Percentiles rank a stretch among this genome's conserved stretches.
These are phyloP conservation scores for Agriotes lineatus DNA, from an alignment of 2,888 invertebrate species.

Conservation along the genomic window DNA sequence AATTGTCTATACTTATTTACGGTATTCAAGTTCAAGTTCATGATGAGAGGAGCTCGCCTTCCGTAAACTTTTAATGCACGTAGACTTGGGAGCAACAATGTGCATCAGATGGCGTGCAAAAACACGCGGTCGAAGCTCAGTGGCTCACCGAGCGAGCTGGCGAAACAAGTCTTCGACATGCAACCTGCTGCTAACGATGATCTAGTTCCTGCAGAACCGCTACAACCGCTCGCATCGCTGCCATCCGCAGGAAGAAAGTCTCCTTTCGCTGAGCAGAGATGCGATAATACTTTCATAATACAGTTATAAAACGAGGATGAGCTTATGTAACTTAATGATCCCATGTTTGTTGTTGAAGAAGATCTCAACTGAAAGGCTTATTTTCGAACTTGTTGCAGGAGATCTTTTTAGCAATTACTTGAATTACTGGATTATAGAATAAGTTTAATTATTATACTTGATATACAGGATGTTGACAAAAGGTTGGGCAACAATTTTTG, in stretches of 20 bases:
- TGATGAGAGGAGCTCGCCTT: neutral
- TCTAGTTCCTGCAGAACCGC: constrained; percentile 41
- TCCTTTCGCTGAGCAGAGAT: constrained; percentile 37
- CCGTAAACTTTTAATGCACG: constrained; percentile 7
- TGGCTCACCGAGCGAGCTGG: constrained; percentile 14
- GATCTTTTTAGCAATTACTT: no score
- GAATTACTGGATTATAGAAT: no score
- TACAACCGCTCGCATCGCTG: constrained; percentile 31
- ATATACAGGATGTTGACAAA: no score
- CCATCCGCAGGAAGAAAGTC: constrained; percentile 38
- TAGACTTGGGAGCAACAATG: neutral
- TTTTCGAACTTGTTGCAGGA: no score
- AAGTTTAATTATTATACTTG: no score
- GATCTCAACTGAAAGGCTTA: no score
- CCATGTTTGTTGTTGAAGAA: no score
- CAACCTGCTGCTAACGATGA: constrained; percentile 29
- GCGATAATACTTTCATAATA: constrained; percentile 39
- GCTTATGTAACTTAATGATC: neutral
- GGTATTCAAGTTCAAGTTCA: no score
- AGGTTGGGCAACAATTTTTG: no score
- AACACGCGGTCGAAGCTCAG: constrained; percentile 22
- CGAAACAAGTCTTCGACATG: constrained; percentile 28
- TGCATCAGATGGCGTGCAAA: constrained; percentile 18
- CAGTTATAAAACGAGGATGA: constrained; percentile 4
- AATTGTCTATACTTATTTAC: no score